These are phyloP conservation scores for Cantharis lateralis DNA, from an alignment of 2,888 invertebrate species.

Conservation along the genomic window DNA sequence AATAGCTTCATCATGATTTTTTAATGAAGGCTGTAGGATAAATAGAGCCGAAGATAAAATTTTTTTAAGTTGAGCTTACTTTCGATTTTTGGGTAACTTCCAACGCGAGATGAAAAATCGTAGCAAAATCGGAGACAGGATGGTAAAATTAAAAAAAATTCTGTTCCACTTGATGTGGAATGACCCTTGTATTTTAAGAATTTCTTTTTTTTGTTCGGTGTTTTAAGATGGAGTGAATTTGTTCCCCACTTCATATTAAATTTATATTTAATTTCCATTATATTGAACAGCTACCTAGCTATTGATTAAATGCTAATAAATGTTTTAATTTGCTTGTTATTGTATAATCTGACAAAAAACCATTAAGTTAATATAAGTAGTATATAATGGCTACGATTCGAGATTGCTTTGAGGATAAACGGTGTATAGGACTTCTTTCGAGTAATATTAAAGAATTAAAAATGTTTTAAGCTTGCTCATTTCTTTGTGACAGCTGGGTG, in stretches of 20 bases:
- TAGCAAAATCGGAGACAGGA: too few relatives aligned
- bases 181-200: too few relatives aligned
- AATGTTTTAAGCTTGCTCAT: constrained; percentile 36
- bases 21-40: too few relatives aligned
- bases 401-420: constrained; percentile 1
- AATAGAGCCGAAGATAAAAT: too few relatives aligned
- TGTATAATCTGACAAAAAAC: not conserved
- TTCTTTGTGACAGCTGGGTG: constrained; percentile 35
- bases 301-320: not conserved
- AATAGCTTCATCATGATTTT: too few relatives aligned
- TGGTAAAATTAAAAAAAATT: too few relatives aligned
- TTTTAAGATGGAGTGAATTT: not conserved
- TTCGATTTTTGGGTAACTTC: too few relatives aligned
- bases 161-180: too few relatives aligned
- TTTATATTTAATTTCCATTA: not conserved
- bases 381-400: not conserved
- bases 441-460: constrained; percentile 33
- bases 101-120: too few relatives aligned
- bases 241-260: not conserved
- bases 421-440: constrained; percentile 1
- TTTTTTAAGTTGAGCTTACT: too few relatives aligned
- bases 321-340: not conserved
- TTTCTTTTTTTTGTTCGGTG: not conserved
- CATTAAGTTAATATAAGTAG: not conserved
- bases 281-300: not conserved